Base-by-base conservation (phyloP, 2,888 invertebrate genomes). In the Macrosiphum euphorbiae region DNA sequence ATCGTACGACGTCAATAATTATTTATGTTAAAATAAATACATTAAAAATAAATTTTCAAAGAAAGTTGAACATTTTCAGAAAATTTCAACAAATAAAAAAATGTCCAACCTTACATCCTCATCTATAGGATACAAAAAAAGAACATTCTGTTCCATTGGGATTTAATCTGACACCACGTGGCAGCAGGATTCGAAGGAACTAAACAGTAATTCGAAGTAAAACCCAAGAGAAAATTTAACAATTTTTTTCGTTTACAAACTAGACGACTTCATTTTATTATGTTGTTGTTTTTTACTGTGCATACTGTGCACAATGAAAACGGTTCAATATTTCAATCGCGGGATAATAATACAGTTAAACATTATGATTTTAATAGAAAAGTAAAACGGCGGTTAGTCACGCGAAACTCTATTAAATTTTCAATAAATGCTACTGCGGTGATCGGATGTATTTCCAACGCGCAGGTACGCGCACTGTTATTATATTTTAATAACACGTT, bases 311-410 rank as follows among this genome's bases (percentile, higher is more conserved):
- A 13, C 3, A 4, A 13, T 5, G 7, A 52, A 13, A 52, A 52
- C 41, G 26, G 90, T 78, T 78, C 78, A 41, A 78, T 90, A 90
- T 78, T 78, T 78, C 78, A 90, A 41, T 90, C 52, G 35, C 28
- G 28, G 13, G 24, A 58, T 88, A 55, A 90, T 78, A 13, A 78
- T 41, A 90, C 47, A 78, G 90, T 67, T 50, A 78, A 90, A 50
- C 50, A 78, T 78, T 90, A 41, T 78, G 78, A 90, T 90, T 78
- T 90, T 13, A 90, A 78, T 41, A 50, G 47, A 52, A 90, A 50
- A 78, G 13, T 47, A 90, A 90, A 90, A 78, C 44, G 78, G 41
- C 13, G 47, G 50, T 24, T 3, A 52, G 78, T 78, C 90, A 90
- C 78, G 78, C 78, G 41, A 90, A 50, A 13, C 13, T 24, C 44